Percentiles rank a stretch among this genome's conserved stretches.
Conservation (phyloP, 2,113 vertebrate species). For the Hippocampus guttulatus region DNA sequence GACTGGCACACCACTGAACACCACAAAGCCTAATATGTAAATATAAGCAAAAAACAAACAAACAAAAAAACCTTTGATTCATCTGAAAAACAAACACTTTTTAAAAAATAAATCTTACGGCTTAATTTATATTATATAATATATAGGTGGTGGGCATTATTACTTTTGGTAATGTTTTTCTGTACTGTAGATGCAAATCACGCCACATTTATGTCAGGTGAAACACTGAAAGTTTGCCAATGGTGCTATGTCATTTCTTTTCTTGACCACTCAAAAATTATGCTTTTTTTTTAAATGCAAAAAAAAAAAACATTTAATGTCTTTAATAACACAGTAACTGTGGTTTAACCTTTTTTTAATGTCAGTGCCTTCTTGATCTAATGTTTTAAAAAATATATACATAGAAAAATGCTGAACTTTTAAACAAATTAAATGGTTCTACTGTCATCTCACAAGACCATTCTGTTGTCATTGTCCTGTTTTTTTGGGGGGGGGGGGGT, state of each 20-base stretch:
- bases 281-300: constrained; percentile 49
- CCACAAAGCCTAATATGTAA: constrained; percentile 74
- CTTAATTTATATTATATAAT: not conserved
- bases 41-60: not conserved
- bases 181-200: constrained; percentile 72
- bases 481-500: not conserved
- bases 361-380: constrained; percentile 95
- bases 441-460: constrained; percentile 18
- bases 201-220: constrained; percentile 68
- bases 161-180: constrained; percentile 69
- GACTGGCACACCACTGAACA: constrained; percentile 81
- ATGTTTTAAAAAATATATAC: constrained; percentile 65
- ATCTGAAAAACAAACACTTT: constrained; percentile 52
- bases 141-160: constrained; percentile 63
- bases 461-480: not conserved
- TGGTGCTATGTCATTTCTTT: constrained; percentile 62
- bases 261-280: constrained; percentile 28
- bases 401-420: constrained; percentile 42
- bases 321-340: constrained; percentile 63
- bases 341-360: constrained; percentile 77
- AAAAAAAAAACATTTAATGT: constrained; percentile 57
- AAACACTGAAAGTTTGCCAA: constrained; percentile 73
- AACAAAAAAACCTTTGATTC: constrained; percentile 71
- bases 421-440: constrained; percentile 58
- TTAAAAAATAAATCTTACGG: not conserved